Evolutionary conservation across 2,113 vertebrate genomes (phyloP).

Genomic region (Brachirus orientalis): DNA sequence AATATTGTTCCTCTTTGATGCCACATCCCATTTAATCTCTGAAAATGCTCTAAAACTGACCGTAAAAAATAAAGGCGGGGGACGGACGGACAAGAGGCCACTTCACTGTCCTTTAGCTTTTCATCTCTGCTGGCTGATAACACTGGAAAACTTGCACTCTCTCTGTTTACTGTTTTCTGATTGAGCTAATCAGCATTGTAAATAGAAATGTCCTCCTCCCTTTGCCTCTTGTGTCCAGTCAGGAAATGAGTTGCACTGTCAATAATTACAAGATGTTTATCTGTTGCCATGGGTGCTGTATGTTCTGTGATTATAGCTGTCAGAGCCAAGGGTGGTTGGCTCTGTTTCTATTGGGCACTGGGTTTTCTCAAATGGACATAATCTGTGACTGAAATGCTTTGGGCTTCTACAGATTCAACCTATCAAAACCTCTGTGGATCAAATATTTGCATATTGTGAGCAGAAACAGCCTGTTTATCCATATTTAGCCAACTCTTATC

Average conservation of each 20-base stretch:
- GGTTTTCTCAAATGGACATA: neutral
- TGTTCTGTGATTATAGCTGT: slow-evolving; percentile 41
- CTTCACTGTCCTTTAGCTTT: slow-evolving; percentile 9
- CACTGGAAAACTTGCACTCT: slow-evolving; percentile 12
- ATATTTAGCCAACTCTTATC: slow-evolving; percentile 14
- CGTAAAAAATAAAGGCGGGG: no score
- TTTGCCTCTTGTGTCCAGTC: slow-evolving; percentile 34
- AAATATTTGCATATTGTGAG: neutral
- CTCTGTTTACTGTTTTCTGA: neutral
- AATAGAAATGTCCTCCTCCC: slow-evolving; percentile 32
- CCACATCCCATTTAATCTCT: neutral
- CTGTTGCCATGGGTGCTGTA: slow-evolving; percentile 16
- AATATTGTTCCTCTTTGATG: neutral
- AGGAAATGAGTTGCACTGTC: slow-evolving; percentile 52
- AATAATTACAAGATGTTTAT: slow-evolving; percentile 51
- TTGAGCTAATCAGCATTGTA: slow-evolving; percentile 42
- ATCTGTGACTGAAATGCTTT: neutral
- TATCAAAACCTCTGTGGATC: neutral
- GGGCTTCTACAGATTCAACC: neutral
- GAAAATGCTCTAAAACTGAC: slow-evolving; percentile 6
- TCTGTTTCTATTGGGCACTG: neutral
- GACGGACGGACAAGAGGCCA: neutral
- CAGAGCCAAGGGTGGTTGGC: neutral
- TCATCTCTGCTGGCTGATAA: slow-evolving; percentile 10
- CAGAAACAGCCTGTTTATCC: slow-evolving; percentile 7